These are phyloP conservation scores for Philaethria dido DNA, from an alignment of 2,888 invertebrate species.

Conservation along the genomic window DNA sequence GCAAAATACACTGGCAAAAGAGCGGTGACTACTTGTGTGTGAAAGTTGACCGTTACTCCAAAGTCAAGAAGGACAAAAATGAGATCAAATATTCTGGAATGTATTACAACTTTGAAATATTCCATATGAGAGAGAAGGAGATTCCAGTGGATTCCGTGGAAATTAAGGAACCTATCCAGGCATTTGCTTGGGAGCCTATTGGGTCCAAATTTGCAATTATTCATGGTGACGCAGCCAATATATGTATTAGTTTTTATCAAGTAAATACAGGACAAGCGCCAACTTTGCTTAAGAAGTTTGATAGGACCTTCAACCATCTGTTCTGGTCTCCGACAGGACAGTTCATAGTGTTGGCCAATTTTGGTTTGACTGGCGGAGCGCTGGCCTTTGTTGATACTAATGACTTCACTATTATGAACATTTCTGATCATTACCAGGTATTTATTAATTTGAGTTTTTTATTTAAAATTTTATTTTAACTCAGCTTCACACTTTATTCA, in stretches of 20 bases:
- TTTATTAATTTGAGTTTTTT: constrained; percentile 30
- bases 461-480: not conserved
- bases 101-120: constrained; percentile 99
- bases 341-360: constrained; percentile 96
- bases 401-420: constrained; percentile 97
- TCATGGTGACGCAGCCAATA: constrained; percentile 93
- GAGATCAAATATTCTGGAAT: constrained; percentile 98
- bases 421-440: constrained; percentile 95
- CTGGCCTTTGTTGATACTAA: constrained; percentile 98
- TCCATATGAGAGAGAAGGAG: constrained; percentile 98
- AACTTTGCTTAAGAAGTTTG: constrained; percentile 92
- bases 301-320: constrained; percentile 95
- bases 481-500: too few relatives aligned
- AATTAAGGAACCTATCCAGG: constrained; percentile 95
- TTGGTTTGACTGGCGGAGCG: constrained; percentile 92
- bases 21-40: constrained; percentile 98
- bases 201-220: constrained; percentile 98
- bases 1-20: constrained; percentile 99
- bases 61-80: constrained; percentile 96
- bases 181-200: constrained; percentile 99
- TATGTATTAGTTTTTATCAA: constrained; percentile 96
- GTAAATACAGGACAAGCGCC: constrained; percentile 94
- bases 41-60: constrained; percentile 91
- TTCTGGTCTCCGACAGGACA: constrained; percentile 99
- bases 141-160: constrained; percentile 99